A percentile compares a stretch with the other conserved stretches of the same genome.
Conservation (phyloP, 2,888 invertebrate genomes). For the Brachyptera risi region DNA sequence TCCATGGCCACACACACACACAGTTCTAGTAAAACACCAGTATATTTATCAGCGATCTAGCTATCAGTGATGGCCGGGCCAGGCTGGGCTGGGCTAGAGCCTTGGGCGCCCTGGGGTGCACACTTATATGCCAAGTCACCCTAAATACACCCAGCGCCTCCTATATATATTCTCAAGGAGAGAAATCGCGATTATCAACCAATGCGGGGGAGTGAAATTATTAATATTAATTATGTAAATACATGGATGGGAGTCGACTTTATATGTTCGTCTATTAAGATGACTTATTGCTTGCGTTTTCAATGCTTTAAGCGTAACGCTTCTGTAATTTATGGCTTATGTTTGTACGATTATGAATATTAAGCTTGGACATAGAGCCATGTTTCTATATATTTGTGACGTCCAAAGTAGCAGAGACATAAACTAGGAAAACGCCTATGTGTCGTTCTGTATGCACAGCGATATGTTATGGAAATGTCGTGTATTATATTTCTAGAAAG, state of each 20-base stretch:
- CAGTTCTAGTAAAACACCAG: neutral
- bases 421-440: no score
- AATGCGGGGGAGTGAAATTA: slow-evolving; percentile 4
- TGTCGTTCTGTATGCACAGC: no score
- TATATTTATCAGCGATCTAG: slow-evolving; percentile 3
- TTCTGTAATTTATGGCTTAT: slow-evolving; percentile 14
- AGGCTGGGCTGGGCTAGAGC: neutral
- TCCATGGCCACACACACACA: neutral
- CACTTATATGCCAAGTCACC: neutral
- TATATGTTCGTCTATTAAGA: neutral
- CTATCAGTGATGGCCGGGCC: neutral
- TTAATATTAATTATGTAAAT: slow-evolving; percentile 1
- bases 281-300: slow-evolving; percentile 1
- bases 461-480: no score
- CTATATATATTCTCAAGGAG: neutral
- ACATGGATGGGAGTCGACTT: neutral
- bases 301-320: slow-evolving; percentile 7
- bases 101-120: neutral
- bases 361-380: no score
- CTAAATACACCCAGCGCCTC: neutral
- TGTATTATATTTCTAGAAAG: no score
- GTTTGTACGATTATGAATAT: no score
- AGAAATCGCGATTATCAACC: neutral
- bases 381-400: no score
- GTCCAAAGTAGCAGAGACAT: no score